Evolutionary conservation across 2,888 invertebrate species (phyloP).

Genomic region (Cataglyphis albicans): DNA sequence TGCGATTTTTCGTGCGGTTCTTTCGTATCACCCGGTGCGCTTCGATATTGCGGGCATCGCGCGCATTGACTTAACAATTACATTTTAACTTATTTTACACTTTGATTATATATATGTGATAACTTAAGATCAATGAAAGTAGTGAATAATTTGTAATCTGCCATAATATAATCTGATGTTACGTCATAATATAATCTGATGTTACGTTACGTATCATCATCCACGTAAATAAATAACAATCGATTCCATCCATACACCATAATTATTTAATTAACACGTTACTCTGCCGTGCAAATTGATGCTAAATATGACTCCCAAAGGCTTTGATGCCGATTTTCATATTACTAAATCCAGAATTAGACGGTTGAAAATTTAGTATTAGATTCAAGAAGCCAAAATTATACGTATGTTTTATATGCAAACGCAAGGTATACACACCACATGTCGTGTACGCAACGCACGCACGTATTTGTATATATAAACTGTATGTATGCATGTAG

Average conservation of each 20-base stretch:
- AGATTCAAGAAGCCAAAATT: slow-evolving; percentile 18
- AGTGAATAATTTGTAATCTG: slow-evolving; percentile 35
- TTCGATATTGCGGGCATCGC: slow-evolving; percentile 23
- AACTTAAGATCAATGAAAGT: slow-evolving; percentile 37
- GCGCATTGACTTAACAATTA: slow-evolving; percentile 5
- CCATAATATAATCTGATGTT: slow-evolving; percentile 27
- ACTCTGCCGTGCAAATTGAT: slow-evolving; percentile 16
- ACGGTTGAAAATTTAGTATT: slow-evolving; percentile 19
- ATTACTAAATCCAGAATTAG: slow-evolving; percentile 5
- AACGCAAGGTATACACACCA: not conserved
- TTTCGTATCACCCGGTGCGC: slow-evolving; percentile 54
- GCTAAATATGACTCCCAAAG: not conserved
- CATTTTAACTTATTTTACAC: slow-evolving; percentile 28
- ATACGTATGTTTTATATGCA: not conserved
- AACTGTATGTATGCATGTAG: too few relatives aligned
- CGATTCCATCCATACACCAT: slow-evolving; percentile 31
- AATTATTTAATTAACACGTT: slow-evolving; percentile 34
- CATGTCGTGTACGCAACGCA: not conserved
- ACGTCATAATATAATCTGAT: slow-evolving; percentile 20
- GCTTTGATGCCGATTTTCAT: not conserved
- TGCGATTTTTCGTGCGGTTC: slow-evolving; percentile 55
- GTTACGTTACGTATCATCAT: slow-evolving; percentile 42
- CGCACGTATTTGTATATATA: slow-evolving; percentile 8
- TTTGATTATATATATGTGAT: slow-evolving; percentile 32
- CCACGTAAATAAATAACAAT: slow-evolving; percentile 56